These are phyloP conservation scores for Oreochromis aureus DNA, from an alignment of 2,113 vertebrate species.

Conservation along the genomic window DNA sequence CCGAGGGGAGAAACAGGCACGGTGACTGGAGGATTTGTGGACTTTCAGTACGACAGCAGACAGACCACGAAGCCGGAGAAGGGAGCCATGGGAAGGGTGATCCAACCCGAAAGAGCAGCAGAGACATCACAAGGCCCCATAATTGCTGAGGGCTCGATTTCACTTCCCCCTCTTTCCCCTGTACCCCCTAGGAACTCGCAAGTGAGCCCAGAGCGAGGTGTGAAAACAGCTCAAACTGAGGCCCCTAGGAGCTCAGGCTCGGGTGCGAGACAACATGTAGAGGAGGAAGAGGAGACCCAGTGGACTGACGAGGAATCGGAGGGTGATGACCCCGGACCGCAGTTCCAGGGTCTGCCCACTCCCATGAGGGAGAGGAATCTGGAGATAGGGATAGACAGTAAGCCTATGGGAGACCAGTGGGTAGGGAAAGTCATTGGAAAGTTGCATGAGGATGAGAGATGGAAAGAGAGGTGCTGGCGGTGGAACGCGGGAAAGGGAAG, in stretches of 20 bases:
- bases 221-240: background rate
- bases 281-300: background rate
- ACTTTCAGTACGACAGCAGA: no score
- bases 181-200: background rate
- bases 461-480: no score
- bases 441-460: no score
- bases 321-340: background rate
- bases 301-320: background rate
- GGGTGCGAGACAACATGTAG: background rate
- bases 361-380: background rate
- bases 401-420: no score
- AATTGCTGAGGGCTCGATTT: background rate
- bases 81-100: no score
- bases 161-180: background rate
- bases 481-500: no score
- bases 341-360: background rate
- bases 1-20: no score
- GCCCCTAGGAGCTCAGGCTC: background rate
- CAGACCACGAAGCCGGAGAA: no score
- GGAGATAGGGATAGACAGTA: background rate
- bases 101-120: background rate
- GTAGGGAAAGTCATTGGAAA: no score
- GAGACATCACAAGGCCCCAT: background rate
- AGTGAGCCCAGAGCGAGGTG: background rate
- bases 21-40: no score